These are phyloP conservation scores for Drosophila yooni DNA, from an alignment of 2,888 invertebrate species.

Conservation along the genomic window DNA sequence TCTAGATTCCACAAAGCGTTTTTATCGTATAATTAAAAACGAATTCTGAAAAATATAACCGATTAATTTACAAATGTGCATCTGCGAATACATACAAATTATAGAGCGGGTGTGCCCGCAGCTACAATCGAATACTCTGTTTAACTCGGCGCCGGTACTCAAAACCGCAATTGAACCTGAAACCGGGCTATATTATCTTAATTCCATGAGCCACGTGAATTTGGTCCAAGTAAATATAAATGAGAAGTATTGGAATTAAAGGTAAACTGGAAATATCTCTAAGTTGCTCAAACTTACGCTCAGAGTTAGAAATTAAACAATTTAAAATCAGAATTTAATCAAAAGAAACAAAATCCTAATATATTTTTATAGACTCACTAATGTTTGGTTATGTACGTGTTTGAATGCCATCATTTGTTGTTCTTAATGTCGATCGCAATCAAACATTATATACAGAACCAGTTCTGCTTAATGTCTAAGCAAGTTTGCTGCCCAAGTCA, in stretches of 20 bases:
- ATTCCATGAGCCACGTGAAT: constrained; percentile 42
- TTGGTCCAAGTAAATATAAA: constrained; percentile 1
- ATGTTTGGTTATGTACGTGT: neutral
- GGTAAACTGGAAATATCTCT: neutral
- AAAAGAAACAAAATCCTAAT: neutral
- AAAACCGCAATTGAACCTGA: constrained; percentile 10
- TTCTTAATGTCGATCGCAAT: constrained; percentile 12
- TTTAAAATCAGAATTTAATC: constrained; percentile 13
- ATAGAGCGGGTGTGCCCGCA: constrained; percentile 41
- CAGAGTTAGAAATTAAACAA: neutral
- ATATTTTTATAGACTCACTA: neutral
- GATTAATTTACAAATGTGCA: constrained; percentile 54
- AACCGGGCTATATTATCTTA: constrained; percentile 17
- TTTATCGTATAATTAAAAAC: constrained; percentile 70
- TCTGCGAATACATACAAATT: constrained; percentile 56
- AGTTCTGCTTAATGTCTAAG: constrained; percentile 15
- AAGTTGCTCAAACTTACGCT: neutral
- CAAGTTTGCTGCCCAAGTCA: constrained; percentile 52
- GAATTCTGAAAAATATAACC: constrained; percentile 67
- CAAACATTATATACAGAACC: neutral
- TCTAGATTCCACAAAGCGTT: constrained; percentile 50
- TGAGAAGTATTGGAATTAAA: constrained; percentile 13
- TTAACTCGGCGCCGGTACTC: neutral
- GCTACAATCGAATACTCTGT: constrained; percentile 10
- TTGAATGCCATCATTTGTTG: constrained; percentile 1